phyloP scores from a whole-genome alignment of 2,113 vertebrate species.

The Mastomys natalensis region DNA sequence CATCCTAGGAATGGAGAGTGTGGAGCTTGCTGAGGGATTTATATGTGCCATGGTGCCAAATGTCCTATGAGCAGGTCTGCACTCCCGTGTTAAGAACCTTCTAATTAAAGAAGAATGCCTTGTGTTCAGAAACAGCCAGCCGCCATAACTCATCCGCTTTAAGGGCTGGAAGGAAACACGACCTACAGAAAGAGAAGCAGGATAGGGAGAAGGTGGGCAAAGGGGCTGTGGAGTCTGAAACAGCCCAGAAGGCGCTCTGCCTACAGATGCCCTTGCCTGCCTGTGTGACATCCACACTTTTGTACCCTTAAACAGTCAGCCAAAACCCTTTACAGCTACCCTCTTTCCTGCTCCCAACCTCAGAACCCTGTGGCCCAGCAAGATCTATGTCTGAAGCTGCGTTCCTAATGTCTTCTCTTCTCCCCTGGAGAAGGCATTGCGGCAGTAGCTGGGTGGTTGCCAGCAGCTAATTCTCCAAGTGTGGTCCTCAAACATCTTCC shows the following conservation, averaged over 20 bases:
- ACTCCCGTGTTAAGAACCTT: conserved; percentile 73
- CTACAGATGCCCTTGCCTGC: background rate
- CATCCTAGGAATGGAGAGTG: conserved; percentile 74
- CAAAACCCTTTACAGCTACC: background rate
- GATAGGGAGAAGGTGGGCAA: background rate
- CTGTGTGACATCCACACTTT: background rate
- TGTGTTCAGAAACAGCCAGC: conserved; percentile 66
- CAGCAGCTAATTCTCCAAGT: background rate
- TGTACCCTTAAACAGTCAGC: background rate
- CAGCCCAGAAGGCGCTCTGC: background rate
- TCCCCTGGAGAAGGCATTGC: background rate
- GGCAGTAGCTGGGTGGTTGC: too few relatives aligned
- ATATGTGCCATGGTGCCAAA: conserved; percentile 80
- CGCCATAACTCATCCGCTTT: conserved; percentile 81
- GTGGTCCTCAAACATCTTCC: background rate
- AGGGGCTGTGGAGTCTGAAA: background rate
- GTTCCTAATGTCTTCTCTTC: background rate
- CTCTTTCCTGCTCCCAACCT: background rate
- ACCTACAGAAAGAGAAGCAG: conserved; percentile 49
- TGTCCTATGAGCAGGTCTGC: conserved; percentile 77
- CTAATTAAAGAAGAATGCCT: conserved; percentile 84
- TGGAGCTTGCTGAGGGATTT: conserved; percentile 81
- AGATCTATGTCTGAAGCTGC: background rate
- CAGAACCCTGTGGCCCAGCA: background rate
- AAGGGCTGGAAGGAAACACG: conserved; percentile 72